These are phyloP conservation scores for Acronicta alni DNA, from an alignment of 2,888 invertebrate species.

Conservation along the genomic window DNA sequence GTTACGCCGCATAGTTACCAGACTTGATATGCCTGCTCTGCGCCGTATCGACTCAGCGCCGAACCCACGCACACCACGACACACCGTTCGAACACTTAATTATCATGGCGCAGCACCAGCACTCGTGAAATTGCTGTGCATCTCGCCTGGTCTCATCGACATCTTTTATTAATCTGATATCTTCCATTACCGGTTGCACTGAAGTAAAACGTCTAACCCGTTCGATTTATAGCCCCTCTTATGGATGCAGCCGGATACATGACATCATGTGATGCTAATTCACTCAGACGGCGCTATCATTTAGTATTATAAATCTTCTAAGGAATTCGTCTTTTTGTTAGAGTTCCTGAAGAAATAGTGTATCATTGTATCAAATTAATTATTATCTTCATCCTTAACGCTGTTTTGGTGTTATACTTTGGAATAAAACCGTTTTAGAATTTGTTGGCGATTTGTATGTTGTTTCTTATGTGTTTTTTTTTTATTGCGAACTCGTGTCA, in stretches of 20 bases:
- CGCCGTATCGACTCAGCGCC: conserved; percentile 65
- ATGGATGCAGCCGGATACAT: conserved; percentile 81
- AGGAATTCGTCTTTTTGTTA: conserved; percentile 67
- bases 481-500: too few relatives aligned
- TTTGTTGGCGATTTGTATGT: too few relatives aligned
- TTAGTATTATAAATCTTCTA: conserved; percentile 74
- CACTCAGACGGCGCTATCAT: conserved; percentile 75
- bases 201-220: conserved; percentile 77
- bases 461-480: too few relatives aligned
- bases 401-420: too few relatives aligned
- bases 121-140: conserved; percentile 85
- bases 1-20: conserved; percentile 89
- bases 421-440: too few relatives aligned
- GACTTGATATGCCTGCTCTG: conserved; percentile 85
- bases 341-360: conserved; percentile 41
- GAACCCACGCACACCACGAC: conserved; percentile 78
- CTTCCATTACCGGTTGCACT: conserved; percentile 82
- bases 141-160: conserved; percentile 81
- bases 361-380: conserved; percentile 4
- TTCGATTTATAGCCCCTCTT: conserved; percentile 79
- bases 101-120: conserved; percentile 81
- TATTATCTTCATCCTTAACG: background rate
- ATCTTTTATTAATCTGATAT: conserved; percentile 84
- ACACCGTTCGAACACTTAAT: conserved; percentile 81
- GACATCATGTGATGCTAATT: conserved; percentile 85